Evolutionary conservation across 2,113 vertebrate species (phyloP), one percentile per base, ranked within the genome.

Genomic region (Dryoscopus gambensis): DNA sequence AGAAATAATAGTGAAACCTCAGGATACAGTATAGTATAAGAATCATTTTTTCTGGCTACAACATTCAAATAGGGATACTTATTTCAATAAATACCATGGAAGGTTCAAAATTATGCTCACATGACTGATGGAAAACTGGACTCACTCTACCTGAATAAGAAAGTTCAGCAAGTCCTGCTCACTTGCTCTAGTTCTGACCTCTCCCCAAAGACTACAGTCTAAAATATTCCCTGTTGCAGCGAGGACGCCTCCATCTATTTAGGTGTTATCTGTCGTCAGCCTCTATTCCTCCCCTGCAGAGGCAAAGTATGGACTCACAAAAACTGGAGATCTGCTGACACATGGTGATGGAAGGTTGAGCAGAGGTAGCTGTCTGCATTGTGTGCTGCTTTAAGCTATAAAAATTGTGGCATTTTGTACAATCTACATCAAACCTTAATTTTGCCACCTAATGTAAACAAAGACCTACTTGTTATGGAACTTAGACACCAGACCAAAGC

Each of bases 1-100:
- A 95, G 95, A 96, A 98, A 97, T 86, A 97, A 76, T 65, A 95
- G 84, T 80, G 79, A 91, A 92, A 95, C 74, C 81, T 97, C 90
- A 91, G 57, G 88, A 92, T 69, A 77, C 33, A 89, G 39, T 22
- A 16, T 7, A 92, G 78, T 31, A 31, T 35, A 52, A 92, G 53
- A 95, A 91, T 80, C 2, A 68, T 85, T 93, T 87, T 96, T 94
- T 76, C 90, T 95, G 93, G 59, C 89, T 90, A 65, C 74, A 88
- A 21, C 73, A 57, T 92, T 96, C 93, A 67, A 93, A n/a, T 74
- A 39, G 37, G 77, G 67, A 53, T 70, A 92, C 68, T 91, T 47
- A 65, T 94, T 92, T 96, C 70, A 93, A 90, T 77, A 94, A 96
- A 89, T 93, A 90, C 79, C 74, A 81, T 5, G 28, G 95, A 56